These are phyloP conservation scores for Drosophila parthenogenetica DNA, from an alignment of 2,888 invertebrate genomes.

Conservation along the genomic window DNA sequence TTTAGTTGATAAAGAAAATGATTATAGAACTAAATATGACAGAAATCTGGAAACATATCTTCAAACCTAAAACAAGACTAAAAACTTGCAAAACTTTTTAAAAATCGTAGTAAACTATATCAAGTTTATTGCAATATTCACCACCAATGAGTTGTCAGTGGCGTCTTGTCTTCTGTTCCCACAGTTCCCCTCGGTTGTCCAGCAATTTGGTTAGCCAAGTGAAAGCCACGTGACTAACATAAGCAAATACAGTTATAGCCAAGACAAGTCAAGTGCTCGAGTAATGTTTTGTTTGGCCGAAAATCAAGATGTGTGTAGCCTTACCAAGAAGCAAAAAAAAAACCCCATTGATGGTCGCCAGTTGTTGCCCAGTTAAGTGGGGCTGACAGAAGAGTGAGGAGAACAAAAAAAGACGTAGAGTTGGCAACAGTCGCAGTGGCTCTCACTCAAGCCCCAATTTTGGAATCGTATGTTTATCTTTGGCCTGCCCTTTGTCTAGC, in stretches of 20 bases:
- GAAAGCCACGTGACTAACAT: conserved; percentile 77
- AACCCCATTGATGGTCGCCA: conserved; percentile 33
- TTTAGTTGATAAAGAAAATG: background rate
- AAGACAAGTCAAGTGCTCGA: conserved; percentile 66
- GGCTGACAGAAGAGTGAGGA: background rate
- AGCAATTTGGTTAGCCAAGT: conserved; percentile 71
- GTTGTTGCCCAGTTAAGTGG: conserved; percentile 51
- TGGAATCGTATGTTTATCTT: conserved; percentile 73
- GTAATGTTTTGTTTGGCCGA: conserved; percentile 77
- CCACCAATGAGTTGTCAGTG: conserved; percentile 24
- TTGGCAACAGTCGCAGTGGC: conserved; percentile 50
- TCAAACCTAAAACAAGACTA: too few relatives aligned
- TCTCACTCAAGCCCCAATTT: conserved; percentile 56
- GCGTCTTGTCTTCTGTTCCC: background rate
- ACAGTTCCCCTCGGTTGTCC: conserved; percentile 34
- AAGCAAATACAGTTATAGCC: conserved; percentile 72
- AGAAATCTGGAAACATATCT: too few relatives aligned
- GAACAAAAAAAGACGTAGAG: conserved; percentile 2
- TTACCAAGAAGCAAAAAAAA: conserved; percentile 10
- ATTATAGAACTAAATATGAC: too few relatives aligned
- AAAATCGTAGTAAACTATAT: background rate
- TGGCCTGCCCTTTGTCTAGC: conserved; percentile 74
- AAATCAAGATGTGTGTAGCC: conserved; percentile 72
- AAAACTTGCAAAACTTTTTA: too few relatives aligned
- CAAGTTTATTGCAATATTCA: background rate